Evolutionary conservation across 2,888 invertebrate species (phyloP), one percentile per base, ranked within the genome.

Genomic region (Marasmarcha lunaedactyla): DNA sequence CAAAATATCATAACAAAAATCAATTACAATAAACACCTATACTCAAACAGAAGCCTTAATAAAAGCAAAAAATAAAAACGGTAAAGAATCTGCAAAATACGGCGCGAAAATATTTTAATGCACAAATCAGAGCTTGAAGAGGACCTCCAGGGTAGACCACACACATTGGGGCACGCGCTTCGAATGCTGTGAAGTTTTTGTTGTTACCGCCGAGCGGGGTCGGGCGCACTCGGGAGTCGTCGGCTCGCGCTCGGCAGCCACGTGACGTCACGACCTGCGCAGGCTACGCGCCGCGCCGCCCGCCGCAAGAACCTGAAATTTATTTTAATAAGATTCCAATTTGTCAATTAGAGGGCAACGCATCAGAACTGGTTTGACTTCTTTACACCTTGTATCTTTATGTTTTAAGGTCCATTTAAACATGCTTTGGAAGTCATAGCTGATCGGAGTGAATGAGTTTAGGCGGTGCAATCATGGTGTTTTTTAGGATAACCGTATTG

Each of bases 111-210:
- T n/a, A n/a, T 30, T 30, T 30, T 67, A 71, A 72, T 63, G 66
- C 71, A 77, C 78, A 76, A 76, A 79, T 79, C 74, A 79, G 71
- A 68, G 60, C 53, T 50, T 49, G 62, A 63, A 51, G 63, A 69
- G 72, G 84, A 81, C 85, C 85, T 81, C 84, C 85, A 49, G 42
- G 72, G 81, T 68, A 76, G 89, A 89, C 89, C 89, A 89, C 89
- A 89, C 89, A 88, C 86, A 81, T 85, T 67, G 89, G 85, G 89
- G 89, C 89, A 89, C 89, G 89, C 89, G 89, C 87, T 87, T 79
- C 84, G 84, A 87, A 86, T 87, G 81, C 74, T 71, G 84, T 84
- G 60, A 64, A 65, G 72, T 74, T 77, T 78, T 81, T 78, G 60
- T 71, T 74, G 60, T 64, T 50, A 56, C 67, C 72, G 67, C 64